Evolutionary conservation across 2,797 vertebrate genomes (phyloP), one percentile per base, ranked within the genome.

Genomic region (Phataginus tricuspis): DNA sequence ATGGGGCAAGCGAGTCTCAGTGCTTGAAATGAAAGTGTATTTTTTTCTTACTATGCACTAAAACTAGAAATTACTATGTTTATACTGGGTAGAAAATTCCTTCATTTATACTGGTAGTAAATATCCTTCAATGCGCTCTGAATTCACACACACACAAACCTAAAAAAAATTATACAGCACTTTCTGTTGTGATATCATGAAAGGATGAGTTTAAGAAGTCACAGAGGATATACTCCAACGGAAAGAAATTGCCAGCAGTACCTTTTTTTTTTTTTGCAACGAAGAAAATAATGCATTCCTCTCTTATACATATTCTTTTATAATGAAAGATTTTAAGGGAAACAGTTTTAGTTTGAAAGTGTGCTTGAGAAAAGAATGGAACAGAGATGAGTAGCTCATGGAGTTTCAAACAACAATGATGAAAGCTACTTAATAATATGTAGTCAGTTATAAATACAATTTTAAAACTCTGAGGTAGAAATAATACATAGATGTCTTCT

Each of bases 181-280:
- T 39, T 64, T 96, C 97, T 90, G 97, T 83, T 90, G 84, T 69
- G n/a, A 72, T 85, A 85, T 94, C 97, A 98, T 97, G 95, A 97
- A 98, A 91, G 57, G 72, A 85, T 95, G 90, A 85, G 37, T 95
- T 97, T 97, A 92, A 90, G 63, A 98, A 96, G 59, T 87, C 69
- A 57, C 88, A 90, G 78, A 77, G 95, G 83, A 96, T 92, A 94
- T 34, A 49, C 80, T 87, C 29, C 97, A 95, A 91, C 51, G 88
- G 91, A 97, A 96, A 95, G 29, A 61, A 96, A 87, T 90, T 98
- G 95, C 82, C 77, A 90, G 89, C 59, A 94, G 0, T 82, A 88
- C 45, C 39, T 39, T 45, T 11, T 45, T 45, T 45, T 11, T 45
- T 45, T 97, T 97, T 93, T 93, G 90, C 23, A 83, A 68, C 2